These are phyloP conservation scores for Strix aluco DNA, from an alignment of 2,113 vertebrate genomes.

Conservation along the genomic window DNA sequence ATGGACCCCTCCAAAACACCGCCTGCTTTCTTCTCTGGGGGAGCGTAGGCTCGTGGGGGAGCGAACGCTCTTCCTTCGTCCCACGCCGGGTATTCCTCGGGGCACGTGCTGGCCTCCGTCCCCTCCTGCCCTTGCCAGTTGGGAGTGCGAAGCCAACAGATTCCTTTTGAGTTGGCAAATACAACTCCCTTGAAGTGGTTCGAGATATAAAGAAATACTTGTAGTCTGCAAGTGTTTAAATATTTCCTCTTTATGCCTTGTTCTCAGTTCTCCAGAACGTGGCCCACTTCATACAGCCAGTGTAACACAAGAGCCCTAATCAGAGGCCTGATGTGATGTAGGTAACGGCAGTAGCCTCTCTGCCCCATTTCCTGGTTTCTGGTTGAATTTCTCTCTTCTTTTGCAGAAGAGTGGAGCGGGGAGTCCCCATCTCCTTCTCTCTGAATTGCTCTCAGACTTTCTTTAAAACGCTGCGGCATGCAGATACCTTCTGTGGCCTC, in stretches of 20 bases:
- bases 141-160: neutral
- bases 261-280: neutral
- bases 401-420: neutral
- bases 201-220: neutral
- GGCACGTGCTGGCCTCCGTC: neutral
- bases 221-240: neutral
- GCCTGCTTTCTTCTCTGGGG: neutral
- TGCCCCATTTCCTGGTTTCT: neutral
- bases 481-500: neutral
- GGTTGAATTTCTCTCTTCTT: neutral
- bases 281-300: rapidly evolving
- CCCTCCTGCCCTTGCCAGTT: neutral
- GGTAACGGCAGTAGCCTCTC: neutral
- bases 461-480: neutral
- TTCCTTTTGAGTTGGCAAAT: neutral
- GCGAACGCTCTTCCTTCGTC: neutral
- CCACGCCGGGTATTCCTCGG: neutral
- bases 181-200: neutral
- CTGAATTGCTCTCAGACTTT: neutral
- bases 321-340: rapidly evolving
- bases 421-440: neutral
- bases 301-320: neutral
- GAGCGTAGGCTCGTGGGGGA: neutral
- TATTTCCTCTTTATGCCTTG: neutral
- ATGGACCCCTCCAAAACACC: neutral